Evolutionary conservation across 2,113 vertebrate species (phyloP), one percentile per base, ranked within the genome.

Genomic region (Monopterus albus): DNA sequence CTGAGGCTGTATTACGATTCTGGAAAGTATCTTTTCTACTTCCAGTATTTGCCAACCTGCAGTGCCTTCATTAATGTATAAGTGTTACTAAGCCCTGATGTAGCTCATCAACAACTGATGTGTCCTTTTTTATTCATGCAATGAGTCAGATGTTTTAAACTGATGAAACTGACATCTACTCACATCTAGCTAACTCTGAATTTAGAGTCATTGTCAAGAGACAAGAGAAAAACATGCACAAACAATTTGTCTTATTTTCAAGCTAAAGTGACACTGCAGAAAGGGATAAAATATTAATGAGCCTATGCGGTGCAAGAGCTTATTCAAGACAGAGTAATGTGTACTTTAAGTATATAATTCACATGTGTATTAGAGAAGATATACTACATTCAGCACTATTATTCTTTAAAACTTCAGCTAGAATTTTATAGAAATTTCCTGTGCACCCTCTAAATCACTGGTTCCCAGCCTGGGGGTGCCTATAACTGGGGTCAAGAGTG

Each of bases 1-100:
- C 76, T 5, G 15, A 60, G 46, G 31, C 43, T 47, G 50, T 77
- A 75, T 76, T 76, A 78, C 61, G 59, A 56, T 39, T 82, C 23
- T 50, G 45, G 7, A 38, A 46, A 28, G 40, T 40, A 63, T 28
- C 57, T 70, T 69, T 59, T 61, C 49, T 65, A 7, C 46, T 78
- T 56, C 38, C 10, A n/a, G 26, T 40, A 23, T 81, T 59, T 33
- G 12, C 31, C 5, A 10, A 25, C 35, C 40, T 43, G 14, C 4
- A 0, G 8, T 47, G 29, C 6, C 20, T 49, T 62, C 14, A 23
- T 29, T 26, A 15, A 53, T 47, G 52, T 63, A 13, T 11, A 28
- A 25, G 17, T 36, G 21, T 17, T 11, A 26, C 18, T 15, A 2
- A 38, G 21, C 11, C 35, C 31, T n/a, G 5, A 38, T 59, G 75